A percentile compares a stretch with the other conserved stretches of the same genome.
Conservation (phyloP, 2,797 vertebrate species). For the Tympanoctomys barrerae region DNA sequence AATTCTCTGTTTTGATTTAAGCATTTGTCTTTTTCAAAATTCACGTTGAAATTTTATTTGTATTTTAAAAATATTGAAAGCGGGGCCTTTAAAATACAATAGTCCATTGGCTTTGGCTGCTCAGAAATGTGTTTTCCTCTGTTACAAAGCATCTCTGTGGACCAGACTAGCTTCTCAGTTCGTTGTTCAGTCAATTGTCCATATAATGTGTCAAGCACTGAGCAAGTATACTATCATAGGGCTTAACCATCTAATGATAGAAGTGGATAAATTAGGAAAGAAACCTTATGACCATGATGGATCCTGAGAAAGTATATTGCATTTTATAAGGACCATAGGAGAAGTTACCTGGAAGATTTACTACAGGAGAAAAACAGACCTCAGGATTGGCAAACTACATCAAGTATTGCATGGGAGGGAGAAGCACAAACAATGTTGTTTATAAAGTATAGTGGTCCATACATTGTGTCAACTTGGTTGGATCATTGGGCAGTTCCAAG, state of each 20-base stretch:
- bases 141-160: background rate
- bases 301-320: background rate
- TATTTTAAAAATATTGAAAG: background rate
- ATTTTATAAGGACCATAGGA: background rate
- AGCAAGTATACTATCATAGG: background rate
- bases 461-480: too few relatives aligned
- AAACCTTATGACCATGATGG: background rate
- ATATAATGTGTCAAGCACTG: background rate
- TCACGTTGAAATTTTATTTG: background rate
- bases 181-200: background rate
- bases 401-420: background rate
- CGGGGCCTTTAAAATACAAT: background rate
- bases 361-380: slow-evolving; percentile 21
- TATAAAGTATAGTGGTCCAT: background rate
- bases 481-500: too few relatives aligned
- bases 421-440: background rate
- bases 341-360: slow-evolving; percentile 10
- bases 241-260: background rate
- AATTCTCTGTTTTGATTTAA: background rate
- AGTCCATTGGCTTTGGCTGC: background rate
- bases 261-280: background rate
- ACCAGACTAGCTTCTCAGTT: background rate
- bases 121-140: background rate
- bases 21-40: background rate
- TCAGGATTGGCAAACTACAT: background rate